These are phyloP conservation scores for Habropoda laboriosa DNA, from an alignment of 1,140 invertebrate genomes.

Conservation along the genomic window DNA sequence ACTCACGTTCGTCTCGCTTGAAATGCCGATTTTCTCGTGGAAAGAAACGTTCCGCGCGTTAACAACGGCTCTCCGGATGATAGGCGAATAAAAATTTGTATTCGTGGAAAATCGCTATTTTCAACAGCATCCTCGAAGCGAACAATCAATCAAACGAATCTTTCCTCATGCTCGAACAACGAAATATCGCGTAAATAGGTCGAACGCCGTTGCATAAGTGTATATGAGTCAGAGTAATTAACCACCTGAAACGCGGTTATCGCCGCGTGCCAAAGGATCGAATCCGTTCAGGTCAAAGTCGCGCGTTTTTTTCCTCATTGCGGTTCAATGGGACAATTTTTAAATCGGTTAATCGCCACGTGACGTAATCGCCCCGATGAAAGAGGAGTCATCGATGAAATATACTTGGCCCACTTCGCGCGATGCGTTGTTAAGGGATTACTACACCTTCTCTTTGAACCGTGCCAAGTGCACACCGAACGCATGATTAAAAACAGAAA, in stretches of 20 bases:
- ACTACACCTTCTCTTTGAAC: constrained; percentile 70
- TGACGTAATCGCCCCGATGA: constrained; percentile 68
- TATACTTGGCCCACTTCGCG: constrained; percentile 80
- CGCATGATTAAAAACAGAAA: no score
- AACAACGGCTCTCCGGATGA: no score
- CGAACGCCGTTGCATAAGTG: no score
- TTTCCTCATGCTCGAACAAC: no score
- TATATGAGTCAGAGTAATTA: constrained; percentile 7
- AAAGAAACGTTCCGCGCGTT: no score
- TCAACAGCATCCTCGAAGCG: no score
- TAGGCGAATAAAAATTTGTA: no score
- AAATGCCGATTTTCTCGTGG: constrained; percentile 1
- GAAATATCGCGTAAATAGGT: no score
- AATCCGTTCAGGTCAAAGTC: neutral
- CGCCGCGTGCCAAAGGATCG: neutral
- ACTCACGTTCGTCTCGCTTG: neutral
- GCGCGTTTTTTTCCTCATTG: neutral
- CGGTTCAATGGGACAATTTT: neutral
- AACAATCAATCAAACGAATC: no score
- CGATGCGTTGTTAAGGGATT: constrained; percentile 67
- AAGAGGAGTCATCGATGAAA: constrained; percentile 77
- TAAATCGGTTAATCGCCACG: constrained; percentile 30
- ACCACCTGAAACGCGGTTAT: no score
- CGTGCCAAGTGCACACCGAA: no score
- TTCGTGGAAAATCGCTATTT: no score